Conservation (phyloP, 2,888 invertebrate genomes). For the Schizotus pectinicornis region DNA sequence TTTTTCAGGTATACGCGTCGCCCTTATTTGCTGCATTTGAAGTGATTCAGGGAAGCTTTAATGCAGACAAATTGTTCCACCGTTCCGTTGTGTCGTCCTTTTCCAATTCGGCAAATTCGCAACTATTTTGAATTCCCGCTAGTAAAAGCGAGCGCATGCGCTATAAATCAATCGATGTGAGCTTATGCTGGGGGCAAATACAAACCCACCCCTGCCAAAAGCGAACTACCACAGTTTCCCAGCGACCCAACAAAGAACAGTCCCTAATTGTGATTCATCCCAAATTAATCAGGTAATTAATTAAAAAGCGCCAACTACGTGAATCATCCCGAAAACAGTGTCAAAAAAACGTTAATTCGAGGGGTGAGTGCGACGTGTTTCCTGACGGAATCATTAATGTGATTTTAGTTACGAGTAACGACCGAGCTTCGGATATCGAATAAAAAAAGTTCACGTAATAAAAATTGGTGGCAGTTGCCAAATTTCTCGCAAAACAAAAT, state of each 20-base stretch:
- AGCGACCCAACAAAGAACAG: conserved; percentile 43
- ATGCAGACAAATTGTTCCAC: no score
- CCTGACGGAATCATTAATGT: no score
- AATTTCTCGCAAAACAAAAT: conserved; percentile 51
- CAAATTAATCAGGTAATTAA: conserved; percentile 1
- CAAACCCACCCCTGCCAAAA: conserved; percentile 47
- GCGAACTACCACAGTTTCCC: conserved; percentile 45
- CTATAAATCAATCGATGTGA: conserved; percentile 35
- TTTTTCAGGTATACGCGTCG: no score
- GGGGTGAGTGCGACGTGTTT: no score
- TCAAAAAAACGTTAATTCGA: no score
- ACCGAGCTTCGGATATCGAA: no score
- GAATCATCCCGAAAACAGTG: background rate
- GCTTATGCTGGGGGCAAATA: conserved; percentile 42
- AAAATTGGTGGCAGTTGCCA: conserved; percentile 36
- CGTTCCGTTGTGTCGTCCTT: no score
- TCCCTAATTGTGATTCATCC: conserved; percentile 28
- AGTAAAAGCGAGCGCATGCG: conserved; percentile 34
- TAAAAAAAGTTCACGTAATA: no score
- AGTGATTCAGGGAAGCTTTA: no score
- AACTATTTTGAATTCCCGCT: conserved; percentile 39
- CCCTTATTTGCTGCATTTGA: no score
- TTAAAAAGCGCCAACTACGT: background rate
- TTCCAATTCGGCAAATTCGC: conserved; percentile 11
- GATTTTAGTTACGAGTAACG: no score